Percentiles rank a stretch among this genome's conserved stretches.
Evolutionary conservation across 2,113 vertebrate species (phyloP).

Genomic region (Seriola rivoliana): DNA sequence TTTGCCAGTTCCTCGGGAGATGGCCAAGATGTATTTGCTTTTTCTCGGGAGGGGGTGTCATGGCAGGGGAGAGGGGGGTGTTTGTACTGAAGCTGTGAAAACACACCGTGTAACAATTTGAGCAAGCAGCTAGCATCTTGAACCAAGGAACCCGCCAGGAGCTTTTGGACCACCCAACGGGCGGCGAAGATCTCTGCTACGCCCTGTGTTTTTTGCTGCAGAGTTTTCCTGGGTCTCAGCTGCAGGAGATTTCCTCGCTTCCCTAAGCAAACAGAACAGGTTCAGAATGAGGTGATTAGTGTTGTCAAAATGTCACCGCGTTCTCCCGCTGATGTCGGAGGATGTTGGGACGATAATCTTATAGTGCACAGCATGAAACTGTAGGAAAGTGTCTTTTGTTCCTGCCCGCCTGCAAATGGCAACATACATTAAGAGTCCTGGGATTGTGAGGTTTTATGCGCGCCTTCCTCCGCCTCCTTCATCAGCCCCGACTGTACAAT

Average conservation of each 20-base stretch:
- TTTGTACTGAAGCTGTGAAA: conserved; percentile 73
- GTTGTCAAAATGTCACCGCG: conserved; percentile 69
- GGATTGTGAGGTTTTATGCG: conserved; percentile 14
- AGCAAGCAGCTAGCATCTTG: conserved; percentile 59
- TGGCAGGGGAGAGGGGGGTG: conserved; percentile 31
- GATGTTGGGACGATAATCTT: conserved; percentile 54
- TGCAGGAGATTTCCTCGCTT: conserved; percentile 31
- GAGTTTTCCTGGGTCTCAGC: conserved; percentile 18
- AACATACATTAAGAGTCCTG: neutral
- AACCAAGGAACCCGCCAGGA: conserved; percentile 59
- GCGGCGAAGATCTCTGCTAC: conserved; percentile 33
- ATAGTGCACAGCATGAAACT: conserved; percentile 28
- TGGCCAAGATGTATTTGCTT: conserved; percentile 39
- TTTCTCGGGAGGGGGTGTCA: conserved; percentile 34
- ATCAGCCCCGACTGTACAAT: conserved; percentile 23
- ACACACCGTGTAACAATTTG: conserved; percentile 57
- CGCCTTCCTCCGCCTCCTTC: conserved; percentile 9
- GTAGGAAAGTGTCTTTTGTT: conserved; percentile 12
- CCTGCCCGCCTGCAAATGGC: conserved; percentile 26
- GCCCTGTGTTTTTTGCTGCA: conserved; percentile 39
- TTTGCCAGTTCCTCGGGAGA: conserved; percentile 53
- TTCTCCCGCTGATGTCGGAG: conserved; percentile 38
- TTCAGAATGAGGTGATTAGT: conserved; percentile 70
- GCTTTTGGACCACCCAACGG: conserved; percentile 53
- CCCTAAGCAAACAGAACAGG: conserved; percentile 55